phyloP scores from a whole-genome alignment of 2,888 invertebrate genomes.

The Apamea sordens region DNA sequence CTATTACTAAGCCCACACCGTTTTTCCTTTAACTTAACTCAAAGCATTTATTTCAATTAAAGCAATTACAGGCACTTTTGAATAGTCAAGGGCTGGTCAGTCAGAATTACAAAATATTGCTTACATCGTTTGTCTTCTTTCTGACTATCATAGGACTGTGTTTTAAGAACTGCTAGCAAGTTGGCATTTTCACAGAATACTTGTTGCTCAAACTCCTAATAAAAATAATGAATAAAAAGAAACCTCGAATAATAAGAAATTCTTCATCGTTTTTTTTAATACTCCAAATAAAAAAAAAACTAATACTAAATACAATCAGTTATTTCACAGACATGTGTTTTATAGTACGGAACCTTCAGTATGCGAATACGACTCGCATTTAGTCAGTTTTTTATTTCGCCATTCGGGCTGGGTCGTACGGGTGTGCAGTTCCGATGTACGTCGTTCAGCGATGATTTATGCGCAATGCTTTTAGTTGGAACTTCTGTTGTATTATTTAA shows the following conservation, averaged over 20 bases:
- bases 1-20: not conserved
- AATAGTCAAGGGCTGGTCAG: not conserved
- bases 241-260: no score
- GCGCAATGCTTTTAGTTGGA: conserved; percentile 55
- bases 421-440: conserved; percentile 38
- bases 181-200: not conserved
- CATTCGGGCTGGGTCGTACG: conserved; percentile 14
- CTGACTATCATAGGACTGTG: not conserved
- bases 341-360: not conserved
- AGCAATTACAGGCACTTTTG: not conserved
- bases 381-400: conserved; percentile 39
- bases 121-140: not conserved
- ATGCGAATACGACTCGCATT: not conserved
- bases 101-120: not conserved
- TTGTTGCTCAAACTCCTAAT: not conserved
- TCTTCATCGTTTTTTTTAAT: not conserved
- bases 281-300: not conserved
- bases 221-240: not conserved
- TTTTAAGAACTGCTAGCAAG: not conserved
- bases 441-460: conserved; percentile 57
- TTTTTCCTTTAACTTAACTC: not conserved
- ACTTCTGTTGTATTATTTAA: conserved; percentile 54
- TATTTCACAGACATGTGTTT: not conserved
- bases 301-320: not conserved
- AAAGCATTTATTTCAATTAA: not conserved